Percentiles rank a stretch among this genome's conserved stretches.
Conservation (phyloP, 2,888 invertebrate genomes). For the Ferdinandea cuprea region DNA sequence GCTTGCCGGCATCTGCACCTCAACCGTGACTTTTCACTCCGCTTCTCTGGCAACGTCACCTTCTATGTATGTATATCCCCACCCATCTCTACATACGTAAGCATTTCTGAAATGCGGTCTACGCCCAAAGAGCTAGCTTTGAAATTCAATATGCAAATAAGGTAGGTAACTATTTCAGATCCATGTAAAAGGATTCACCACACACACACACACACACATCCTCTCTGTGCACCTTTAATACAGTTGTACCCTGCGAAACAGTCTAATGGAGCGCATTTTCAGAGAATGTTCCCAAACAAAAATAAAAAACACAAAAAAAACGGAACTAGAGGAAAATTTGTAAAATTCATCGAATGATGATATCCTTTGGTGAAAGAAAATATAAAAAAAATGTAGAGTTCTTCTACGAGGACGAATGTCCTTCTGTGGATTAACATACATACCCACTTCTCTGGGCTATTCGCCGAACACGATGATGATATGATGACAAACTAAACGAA, state of each 20-base stretch:
- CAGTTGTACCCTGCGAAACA: conserved; percentile 53
- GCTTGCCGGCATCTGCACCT: conserved; percentile 50
- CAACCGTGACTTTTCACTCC: conserved; percentile 65
- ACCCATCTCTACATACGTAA: conserved; percentile 26
- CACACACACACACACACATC: conserved; percentile 19
- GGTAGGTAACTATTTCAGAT: conserved; percentile 66
- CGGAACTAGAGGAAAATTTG: conserved; percentile 44
- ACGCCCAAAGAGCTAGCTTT: conserved; percentile 59
- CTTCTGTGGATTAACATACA: conserved; percentile 26
- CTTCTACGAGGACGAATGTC: conserved; percentile 23
- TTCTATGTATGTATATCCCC: too few relatives aligned
- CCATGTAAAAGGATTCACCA: conserved; percentile 63
- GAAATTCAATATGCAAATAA: conserved; percentile 74
- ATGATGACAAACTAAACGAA: conserved; percentile 54
- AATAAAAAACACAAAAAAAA: not conserved
- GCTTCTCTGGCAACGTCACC: conserved; percentile 3
- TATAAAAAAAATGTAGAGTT: conserved; percentile 7
- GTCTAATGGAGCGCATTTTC: conserved; percentile 62
- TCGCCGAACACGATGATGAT: conserved; percentile 13
- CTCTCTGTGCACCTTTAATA: conserved; percentile 56
- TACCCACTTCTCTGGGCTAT: conserved; percentile 11
- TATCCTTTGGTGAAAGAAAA: conserved; percentile 46
- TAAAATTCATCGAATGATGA: conserved; percentile 64
- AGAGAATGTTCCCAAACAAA: not conserved
- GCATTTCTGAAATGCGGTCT: conserved; percentile 69